Evolutionary conservation across 1,140 invertebrate species (phyloP).

Genomic region (Acyrthosiphon pisum): DNA sequence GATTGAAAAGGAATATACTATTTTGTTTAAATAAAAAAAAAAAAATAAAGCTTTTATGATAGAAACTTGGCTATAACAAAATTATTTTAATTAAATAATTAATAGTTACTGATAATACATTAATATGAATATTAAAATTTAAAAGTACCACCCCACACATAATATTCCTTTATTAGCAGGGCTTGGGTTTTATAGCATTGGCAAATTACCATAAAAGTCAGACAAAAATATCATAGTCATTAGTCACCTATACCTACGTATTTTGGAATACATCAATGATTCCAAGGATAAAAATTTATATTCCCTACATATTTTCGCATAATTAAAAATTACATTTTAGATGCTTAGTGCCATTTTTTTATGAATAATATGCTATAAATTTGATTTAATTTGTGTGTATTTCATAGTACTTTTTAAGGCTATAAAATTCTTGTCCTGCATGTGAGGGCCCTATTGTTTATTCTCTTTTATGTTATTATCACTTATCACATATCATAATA

Average conservation of each 20-base stretch:
- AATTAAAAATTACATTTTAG: too few species aligned
- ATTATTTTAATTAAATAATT: too few species aligned
- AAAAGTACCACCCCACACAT: too few species aligned
- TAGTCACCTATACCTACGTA: neutral
- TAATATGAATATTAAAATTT: too few species aligned
- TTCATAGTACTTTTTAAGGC: neutral
- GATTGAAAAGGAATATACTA: too few species aligned
- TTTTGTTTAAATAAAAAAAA: too few species aligned
- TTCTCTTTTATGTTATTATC: neutral
- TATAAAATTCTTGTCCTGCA: neutral
- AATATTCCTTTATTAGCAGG: neutral
- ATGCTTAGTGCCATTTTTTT: neutral
- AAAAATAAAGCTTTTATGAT: too few species aligned
- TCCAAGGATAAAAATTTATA: neutral
- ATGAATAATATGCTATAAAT: neutral
- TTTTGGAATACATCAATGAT: neutral
- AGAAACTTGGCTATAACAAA: too few species aligned
- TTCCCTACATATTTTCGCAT: too few species aligned
- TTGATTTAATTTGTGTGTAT: neutral
- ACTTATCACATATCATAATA: neutral
- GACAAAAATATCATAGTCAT: neutral
- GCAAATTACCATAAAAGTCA: neutral
- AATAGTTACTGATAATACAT: too few species aligned
- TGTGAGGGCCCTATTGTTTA: neutral
- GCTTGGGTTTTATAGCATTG: neutral